Percentiles rank a stretch among this genome's conserved stretches.
Conservation (phyloP, 1,140 invertebrate species). For the Orussus abietinus region DNA sequence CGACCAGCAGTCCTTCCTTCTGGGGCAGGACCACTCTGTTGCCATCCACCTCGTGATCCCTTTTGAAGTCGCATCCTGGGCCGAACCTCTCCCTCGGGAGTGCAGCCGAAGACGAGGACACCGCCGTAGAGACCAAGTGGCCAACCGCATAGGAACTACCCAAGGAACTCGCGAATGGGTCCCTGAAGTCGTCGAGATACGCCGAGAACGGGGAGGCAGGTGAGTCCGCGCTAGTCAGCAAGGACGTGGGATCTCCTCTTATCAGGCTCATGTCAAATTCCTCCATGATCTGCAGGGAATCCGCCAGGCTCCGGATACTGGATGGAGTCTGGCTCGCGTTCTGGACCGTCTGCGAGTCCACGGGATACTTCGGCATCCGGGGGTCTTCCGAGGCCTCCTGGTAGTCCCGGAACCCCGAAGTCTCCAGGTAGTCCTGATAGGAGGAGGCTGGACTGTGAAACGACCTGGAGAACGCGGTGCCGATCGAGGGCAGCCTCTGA, state of each 20-base stretch:
- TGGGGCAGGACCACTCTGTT: conserved; percentile 45
- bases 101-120: background rate
- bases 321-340: too few species aligned
- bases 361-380: background rate
- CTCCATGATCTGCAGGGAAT: conserved; percentile 28
- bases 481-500: conserved; percentile 37
- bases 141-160: conserved; percentile 38
- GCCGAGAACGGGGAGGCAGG: conserved; percentile 18
- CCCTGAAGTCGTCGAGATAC: conserved; percentile 25
- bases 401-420: conserved; percentile 8
- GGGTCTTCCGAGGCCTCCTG: conserved; percentile 12
- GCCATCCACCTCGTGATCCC: too few species aligned
- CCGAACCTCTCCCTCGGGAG: conserved; percentile 2
- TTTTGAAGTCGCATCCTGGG: too few species aligned
- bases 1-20: conserved; percentile 36
- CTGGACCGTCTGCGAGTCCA: conserved; percentile 4
- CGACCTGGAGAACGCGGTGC: conserved; percentile 45
- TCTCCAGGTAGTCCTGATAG: conserved; percentile 25
- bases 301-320: conserved; percentile 17
- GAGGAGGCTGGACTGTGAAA: too few species aligned
- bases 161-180: conserved; percentile 24
- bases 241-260: conserved; percentile 42
- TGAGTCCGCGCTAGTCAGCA: conserved; percentile 18
- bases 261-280: conserved; percentile 49
- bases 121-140: conserved; percentile 31